Base-by-base conservation (phyloP, 1,140 invertebrate genomes). In the Archivesica marissinica region DNA sequence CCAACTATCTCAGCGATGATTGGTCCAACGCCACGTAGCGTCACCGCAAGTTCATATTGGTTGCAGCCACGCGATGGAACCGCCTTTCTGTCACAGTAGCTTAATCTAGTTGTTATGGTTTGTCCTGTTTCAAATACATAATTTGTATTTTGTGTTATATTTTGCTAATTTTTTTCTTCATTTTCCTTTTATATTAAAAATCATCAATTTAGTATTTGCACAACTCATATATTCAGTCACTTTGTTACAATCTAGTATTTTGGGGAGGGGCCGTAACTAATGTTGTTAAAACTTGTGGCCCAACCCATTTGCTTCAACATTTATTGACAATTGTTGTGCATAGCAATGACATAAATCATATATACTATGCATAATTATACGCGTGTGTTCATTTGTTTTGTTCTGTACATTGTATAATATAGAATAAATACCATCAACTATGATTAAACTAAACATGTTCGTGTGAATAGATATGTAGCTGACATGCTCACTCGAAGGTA, bases 11-110 rank as follows among this genome's bases (percentile, higher is more conserved):
- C 76, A 15, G 28, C 15, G 28, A 47, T 66, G 3, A 78, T 59
- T 64, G 76, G 76, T 30, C 76, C 76, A 50, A 66, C 25, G 9
- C 76, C 76, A 25, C 76, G 52, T 25, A 78, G 35, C 25, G 54
- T 47, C 28, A 78, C 38, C 6, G 56, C 35, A 17, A 78, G n/a
- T n/a, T 78, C 76, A 35, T 66, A 47, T 9, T 59, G 23, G 3
- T 33, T 35, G 20, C 76, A 78, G 4, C 23, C 41, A 6, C 41
- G 35, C 17, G n/a, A 20, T 6, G 76, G 56, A 47, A 47, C 2
- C 7, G 76, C 2, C 17, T 64, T 38, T 7, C 35, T 39, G 0
- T 25, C 41, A 30, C 76, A 78, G 23, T 64, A 78, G 50, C 76
- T 78, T n/a, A 78, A 28, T 20, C 20, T 44, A 17, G 41, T 64